phyloP scores from a whole-genome alignment of 1,140 invertebrate species.

The Nasonia vitripennis region DNA sequence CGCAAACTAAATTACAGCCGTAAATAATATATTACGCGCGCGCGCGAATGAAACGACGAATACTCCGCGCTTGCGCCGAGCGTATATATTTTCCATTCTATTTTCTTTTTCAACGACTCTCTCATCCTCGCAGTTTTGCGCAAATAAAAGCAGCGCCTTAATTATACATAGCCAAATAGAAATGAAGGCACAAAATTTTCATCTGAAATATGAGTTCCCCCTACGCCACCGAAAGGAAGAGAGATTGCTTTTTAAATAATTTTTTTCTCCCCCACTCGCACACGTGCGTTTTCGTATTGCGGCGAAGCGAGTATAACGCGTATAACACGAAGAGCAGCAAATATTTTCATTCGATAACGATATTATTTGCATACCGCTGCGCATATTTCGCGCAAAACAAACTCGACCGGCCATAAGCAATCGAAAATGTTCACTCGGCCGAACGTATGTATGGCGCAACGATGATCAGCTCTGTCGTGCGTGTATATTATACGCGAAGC shows the following conservation, averaged over 20 bases:
- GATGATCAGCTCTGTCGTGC: neutral
- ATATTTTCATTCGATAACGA: neutral
- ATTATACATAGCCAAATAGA: too few species aligned
- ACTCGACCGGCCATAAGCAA: too few species aligned
- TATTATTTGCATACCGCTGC: neutral
- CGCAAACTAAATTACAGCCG: neutral
- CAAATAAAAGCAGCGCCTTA: too few species aligned
- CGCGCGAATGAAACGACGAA: neutral
- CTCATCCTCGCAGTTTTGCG: too few species aligned
- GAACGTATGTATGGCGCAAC: neutral
- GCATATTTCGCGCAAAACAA: neutral
- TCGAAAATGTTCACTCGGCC: too few species aligned
- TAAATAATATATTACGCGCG: slow-evolving; percentile 12
- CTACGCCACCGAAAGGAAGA: neutral
- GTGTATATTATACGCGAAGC: too few species aligned
- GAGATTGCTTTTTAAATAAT: neutral
- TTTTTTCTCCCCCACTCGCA: neutral
- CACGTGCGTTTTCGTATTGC: neutral
- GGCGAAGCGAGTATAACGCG: neutral
- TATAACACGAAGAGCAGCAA: too few species aligned
- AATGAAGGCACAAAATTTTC: too few species aligned
- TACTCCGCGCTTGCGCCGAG: neutral
- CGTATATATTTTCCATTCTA: too few species aligned
- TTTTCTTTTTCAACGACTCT: too few species aligned
- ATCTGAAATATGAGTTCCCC: too few species aligned